phyloP scores from a whole-genome alignment of 2,888 invertebrate species.

The Drosophila kanekoi region DNA sequence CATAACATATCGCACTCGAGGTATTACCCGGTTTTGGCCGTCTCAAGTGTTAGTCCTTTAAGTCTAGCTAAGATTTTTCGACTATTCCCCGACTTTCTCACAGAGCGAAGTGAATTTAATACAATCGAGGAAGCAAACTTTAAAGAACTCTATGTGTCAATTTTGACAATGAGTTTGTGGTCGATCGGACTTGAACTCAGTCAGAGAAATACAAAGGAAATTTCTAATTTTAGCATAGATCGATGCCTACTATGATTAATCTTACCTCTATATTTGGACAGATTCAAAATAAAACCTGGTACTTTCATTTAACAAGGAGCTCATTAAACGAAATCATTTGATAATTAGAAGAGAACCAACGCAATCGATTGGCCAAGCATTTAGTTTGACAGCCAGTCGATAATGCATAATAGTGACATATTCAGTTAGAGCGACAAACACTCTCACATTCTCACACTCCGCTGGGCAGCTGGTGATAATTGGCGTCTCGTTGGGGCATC shows the following conservation, averaged over 20 bases:
- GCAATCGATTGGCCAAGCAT: constrained; percentile 18
- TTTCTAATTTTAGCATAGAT: too few relatives aligned
- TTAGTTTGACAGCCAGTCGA: constrained; percentile 16
- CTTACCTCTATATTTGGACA: not conserved
- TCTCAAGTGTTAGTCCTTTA: too few relatives aligned
- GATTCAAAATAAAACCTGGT: constrained; percentile 7
- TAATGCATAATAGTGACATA: constrained; percentile 62
- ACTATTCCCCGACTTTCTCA: too few relatives aligned
- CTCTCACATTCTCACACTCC: constrained; percentile 57
- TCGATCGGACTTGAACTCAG: too few relatives aligned
- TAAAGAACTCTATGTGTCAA: too few relatives aligned
- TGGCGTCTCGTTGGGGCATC: constrained; percentile 54
- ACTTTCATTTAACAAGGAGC: constrained; percentile 19
- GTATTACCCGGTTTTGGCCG: too few relatives aligned
- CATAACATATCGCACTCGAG: too few relatives aligned
- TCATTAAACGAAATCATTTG: constrained; percentile 44
- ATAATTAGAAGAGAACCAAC: constrained; percentile 13
- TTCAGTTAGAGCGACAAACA: constrained; percentile 62
- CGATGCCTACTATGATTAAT: not conserved
- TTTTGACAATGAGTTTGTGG: too few relatives aligned
- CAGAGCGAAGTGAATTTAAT: too few relatives aligned
- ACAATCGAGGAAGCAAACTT: too few relatives aligned
- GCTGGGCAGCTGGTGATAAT: constrained; percentile 49
- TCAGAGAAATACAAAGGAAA: too few relatives aligned
- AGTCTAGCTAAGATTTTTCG: too few relatives aligned